Conservation (phyloP, 2,797 vertebrate genomes). For the Gephyroberyx darwinii region DNA sequence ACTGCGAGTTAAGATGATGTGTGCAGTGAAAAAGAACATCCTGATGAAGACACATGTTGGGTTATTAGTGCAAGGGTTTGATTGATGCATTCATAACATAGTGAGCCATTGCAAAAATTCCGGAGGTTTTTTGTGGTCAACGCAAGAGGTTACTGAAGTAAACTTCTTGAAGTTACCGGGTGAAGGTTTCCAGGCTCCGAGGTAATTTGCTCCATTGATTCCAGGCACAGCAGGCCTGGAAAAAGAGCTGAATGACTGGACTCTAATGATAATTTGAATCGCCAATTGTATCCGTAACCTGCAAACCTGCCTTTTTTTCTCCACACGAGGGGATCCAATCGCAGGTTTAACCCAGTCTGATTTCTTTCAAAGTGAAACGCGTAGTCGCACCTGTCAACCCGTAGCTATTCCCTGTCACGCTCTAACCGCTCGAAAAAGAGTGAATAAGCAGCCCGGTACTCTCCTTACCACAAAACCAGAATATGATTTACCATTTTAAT, state of each 20-base stretch:
- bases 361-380: constrained; percentile 19
- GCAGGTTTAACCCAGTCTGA: too few relatives aligned
- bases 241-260: constrained; percentile 17
- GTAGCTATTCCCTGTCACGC: not conserved
- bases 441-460: not conserved
- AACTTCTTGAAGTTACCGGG: not conserved
- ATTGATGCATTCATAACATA: not conserved
- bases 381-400: constrained; percentile 27
- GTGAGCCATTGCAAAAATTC: not conserved
- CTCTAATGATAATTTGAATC: constrained; percentile 6
- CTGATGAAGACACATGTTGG: not conserved
- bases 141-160: too few relatives aligned
- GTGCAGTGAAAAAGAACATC: not conserved
- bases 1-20: constrained; percentile 1
- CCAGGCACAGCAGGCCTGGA: constrained; percentile 13
- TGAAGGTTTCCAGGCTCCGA: constrained; percentile 34
- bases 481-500: constrained; percentile 32
- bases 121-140: too few relatives aligned
- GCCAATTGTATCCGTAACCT: not conserved
- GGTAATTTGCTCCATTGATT: constrained; percentile 31
- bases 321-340: not conserved
- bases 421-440: constrained; percentile 9
- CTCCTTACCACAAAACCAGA: constrained; percentile 13
- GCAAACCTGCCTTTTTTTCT: constrained; percentile 4
- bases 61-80: not conserved